phyloP scores from a whole-genome alignment of 2,113 vertebrate species.

The Platycercus adscitus region DNA sequence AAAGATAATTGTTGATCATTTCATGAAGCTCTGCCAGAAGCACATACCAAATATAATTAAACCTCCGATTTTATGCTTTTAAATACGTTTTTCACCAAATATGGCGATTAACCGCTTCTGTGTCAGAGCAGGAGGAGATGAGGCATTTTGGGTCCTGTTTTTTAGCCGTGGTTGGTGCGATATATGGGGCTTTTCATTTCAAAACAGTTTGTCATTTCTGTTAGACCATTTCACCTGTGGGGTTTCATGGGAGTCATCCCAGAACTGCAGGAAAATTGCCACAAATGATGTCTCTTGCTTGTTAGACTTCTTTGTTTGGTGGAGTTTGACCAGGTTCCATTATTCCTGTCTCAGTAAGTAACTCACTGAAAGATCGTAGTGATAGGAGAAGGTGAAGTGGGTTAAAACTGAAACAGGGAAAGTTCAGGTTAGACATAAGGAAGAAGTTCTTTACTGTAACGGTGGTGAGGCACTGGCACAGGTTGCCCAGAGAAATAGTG shows the following conservation, averaged over 20 bases:
- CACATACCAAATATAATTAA: slow-evolving; percentile 61
- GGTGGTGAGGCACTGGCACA: background rate
- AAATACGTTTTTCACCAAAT: slow-evolving; percentile 34
- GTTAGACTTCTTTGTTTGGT: background rate
- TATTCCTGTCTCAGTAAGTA: background rate
- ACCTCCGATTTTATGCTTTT: slow-evolving; percentile 28
- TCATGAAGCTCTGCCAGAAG: slow-evolving; percentile 48
- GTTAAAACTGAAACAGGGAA: background rate
- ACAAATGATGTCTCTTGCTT: background rate
- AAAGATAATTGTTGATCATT: slow-evolving; percentile 70
- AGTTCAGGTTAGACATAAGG: background rate
- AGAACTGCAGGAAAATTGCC: background rate
- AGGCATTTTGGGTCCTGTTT: background rate
- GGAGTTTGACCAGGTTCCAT: background rate
- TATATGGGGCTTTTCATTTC: background rate
- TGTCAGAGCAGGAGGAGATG: background rate
- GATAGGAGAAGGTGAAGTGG: background rate
- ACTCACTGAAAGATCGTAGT: background rate
- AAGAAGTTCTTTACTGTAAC: background rate
- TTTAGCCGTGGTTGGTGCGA: background rate
- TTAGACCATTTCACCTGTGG: background rate
- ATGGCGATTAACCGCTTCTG: slow-evolving; percentile 18
- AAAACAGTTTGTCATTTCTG: background rate
- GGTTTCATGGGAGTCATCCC: background rate
- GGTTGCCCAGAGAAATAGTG: background rate